Percentiles rank a stretch among this genome's conserved stretches.
phyloP scores from a whole-genome alignment of 2,888 invertebrate species.

The Holacanthella duospinosa region DNA sequence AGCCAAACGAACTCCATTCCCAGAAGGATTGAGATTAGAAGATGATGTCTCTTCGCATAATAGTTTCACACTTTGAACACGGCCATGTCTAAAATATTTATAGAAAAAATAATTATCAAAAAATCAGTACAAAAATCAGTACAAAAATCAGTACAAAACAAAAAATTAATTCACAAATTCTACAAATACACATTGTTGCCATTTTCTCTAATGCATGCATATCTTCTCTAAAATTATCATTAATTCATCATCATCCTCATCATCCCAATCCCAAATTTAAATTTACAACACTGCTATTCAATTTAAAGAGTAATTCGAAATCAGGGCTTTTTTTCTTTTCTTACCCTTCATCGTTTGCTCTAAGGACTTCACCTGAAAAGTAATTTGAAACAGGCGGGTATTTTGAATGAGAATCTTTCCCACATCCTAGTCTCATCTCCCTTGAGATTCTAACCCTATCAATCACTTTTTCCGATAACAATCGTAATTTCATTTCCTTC shows the following conservation, averaged over 20 bases:
- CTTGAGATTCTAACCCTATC: neutral
- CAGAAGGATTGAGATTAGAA: conserved; percentile 36
- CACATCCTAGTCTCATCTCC: neutral
- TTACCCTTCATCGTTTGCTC: too few species aligned
- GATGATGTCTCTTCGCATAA: conserved; percentile 51
- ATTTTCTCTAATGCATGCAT: too few species aligned
- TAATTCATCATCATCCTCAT: too few species aligned
- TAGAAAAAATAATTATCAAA: conserved; percentile 27
- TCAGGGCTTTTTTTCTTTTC: too few species aligned
- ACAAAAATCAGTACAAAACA: neutral
- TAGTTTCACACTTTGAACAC: conserved; percentile 92
- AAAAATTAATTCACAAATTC: too few species aligned
- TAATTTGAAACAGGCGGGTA: too few species aligned
- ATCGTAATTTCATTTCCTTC: neutral
- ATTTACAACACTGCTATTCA: too few species aligned
- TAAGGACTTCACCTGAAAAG: too few species aligned
- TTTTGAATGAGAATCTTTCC: neutral
- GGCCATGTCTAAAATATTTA: conserved; percentile 89
- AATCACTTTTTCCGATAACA: neutral
- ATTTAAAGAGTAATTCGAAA: too few species aligned
- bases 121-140: neutral
- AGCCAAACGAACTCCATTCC: conserved; percentile 22
- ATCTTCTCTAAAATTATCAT: neutral
- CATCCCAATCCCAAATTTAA: too few species aligned
- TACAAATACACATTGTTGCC: too few species aligned